Evolutionary conservation across 2,797 vertebrate species (phyloP), one percentile per base, ranked within the genome.

Genomic region (Acridotheres tristis): DNA sequence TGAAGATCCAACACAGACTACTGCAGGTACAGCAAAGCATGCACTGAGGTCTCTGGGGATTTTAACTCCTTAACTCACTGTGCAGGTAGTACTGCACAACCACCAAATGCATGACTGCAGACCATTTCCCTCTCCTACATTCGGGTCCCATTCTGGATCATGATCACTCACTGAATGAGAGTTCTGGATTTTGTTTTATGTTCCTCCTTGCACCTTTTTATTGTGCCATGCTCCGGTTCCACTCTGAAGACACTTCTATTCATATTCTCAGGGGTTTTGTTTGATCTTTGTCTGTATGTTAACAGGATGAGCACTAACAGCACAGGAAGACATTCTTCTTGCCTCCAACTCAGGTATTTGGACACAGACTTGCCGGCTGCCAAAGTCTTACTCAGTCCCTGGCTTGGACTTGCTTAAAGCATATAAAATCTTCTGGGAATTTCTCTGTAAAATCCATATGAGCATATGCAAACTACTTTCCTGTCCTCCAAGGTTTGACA

Each of bases 11-110:
- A 4, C 29, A 63, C 20, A 57, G 61, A 23, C 17, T 22, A 29
- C 25, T 4, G 43, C 14, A 17, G 2, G 4, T 50, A 45, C 11
- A 48, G 66, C 16, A 20, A 53, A n/a, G 23, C 0, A 0, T 10
- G 6, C 4, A 11, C 4, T 17, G 36, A 86, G 32, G 15, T 82
- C 30, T 51, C 72, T 40, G 34, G 30, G 47, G 54, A 4, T 29
- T 42, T 6, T 30, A 81, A 40, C 48, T 84, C 43, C 51, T 71
- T 36, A 65, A 12, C n/a, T 85, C 53, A 30, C 20, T 58, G 47
- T 61, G 88, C 71, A 90, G 86, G 68, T 63, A 79, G 50, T 13
- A 38, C 20, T 50, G 50, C 59, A 82, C 10, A 82, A 53, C 72
- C 55, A 54, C 51, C 43, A 69, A 5, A 30, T 36, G 23, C 27